These are phyloP conservation scores for Corythoichthys haematopterus DNA, from an alignment of 2,113 vertebrate species.

Conservation along the genomic window DNA sequence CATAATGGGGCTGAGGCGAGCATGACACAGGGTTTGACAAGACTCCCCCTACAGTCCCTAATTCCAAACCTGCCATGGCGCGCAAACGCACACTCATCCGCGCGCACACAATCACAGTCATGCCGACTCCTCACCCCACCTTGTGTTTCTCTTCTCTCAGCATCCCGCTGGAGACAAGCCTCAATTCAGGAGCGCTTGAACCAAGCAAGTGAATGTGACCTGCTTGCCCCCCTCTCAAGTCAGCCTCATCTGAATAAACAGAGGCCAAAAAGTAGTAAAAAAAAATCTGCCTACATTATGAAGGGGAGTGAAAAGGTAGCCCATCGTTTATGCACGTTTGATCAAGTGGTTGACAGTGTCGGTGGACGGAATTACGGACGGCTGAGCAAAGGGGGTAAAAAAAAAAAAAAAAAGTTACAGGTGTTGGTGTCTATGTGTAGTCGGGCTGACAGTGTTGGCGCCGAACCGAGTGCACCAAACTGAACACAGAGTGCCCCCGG, in stretches of 20 bases:
- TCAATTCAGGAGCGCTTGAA: constrained; percentile 72
- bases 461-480: constrained; percentile 69
- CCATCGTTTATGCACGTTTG: constrained; percentile 78
- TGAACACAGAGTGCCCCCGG: constrained; percentile 33
- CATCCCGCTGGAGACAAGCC: constrained; percentile 71
- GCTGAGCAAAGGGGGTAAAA: constrained; percentile 78
- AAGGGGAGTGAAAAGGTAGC: constrained; percentile 55
- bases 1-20: constrained; percentile 72
- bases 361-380: constrained; percentile 84
- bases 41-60: constrained; percentile 70
- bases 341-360: constrained; percentile 83
- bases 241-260: constrained; percentile 81
- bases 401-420: constrained; percentile 61
- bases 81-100: constrained; percentile 15
- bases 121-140: constrained; percentile 51
- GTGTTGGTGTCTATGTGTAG: constrained; percentile 20
- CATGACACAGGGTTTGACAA: constrained; percentile 73
- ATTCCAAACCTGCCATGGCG: constrained; percentile 35
- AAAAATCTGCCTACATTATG: constrained; percentile 77
- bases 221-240: constrained; percentile 67
- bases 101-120: constrained; percentile 42
- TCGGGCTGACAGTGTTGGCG: constrained; percentile 76
- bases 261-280: constrained; percentile 51
- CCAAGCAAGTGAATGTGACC: constrained; percentile 80
- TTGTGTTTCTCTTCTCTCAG: constrained; percentile 50